phyloP scores from a whole-genome alignment of 92 coral and sea anemone species.

The Porites evermanni region DNA sequence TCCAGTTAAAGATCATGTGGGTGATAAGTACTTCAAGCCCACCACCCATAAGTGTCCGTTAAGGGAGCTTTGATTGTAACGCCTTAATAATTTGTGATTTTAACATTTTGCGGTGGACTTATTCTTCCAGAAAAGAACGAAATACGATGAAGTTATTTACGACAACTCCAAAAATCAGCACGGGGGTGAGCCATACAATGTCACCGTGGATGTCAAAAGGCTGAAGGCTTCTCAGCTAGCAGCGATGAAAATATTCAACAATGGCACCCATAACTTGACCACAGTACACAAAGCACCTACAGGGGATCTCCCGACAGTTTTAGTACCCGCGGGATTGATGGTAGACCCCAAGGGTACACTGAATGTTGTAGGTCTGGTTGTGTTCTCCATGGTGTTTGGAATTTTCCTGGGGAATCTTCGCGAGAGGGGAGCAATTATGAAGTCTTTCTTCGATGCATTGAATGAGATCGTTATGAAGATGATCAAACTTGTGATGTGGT shows the following conservation, averaged over 20 bases:
- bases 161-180: too few species aligned
- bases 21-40: too few species aligned
- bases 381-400: slow-evolving; percentile 91
- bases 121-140: slow-evolving; percentile 70
- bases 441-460: slow-evolving; percentile 75
- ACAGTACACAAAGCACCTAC: slow-evolving; percentile 53
- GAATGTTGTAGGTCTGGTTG: slow-evolving; percentile 88
- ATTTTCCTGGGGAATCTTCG: slow-evolving; percentile 85
- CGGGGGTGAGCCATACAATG: slow-evolving; percentile 21
- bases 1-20: too few species aligned
- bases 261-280: slow-evolving; percentile 69
- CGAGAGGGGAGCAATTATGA: slow-evolving; percentile 85
- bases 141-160: slow-evolving; percentile 59
- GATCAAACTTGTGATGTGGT: slow-evolving; percentile 97
- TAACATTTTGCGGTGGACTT: too few species aligned
- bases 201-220: slow-evolving; percentile 42
- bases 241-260: slow-evolving; percentile 40
- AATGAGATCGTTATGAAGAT: slow-evolving; percentile 91
- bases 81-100: too few species aligned
- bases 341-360: slow-evolving; percentile 48
- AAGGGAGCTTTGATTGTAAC: too few species aligned
- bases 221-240: neutral
- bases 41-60: too few species aligned
- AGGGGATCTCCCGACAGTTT: slow-evolving; percentile 20
- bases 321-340: slow-evolving; percentile 71